Evolutionary conservation across 2,797 vertebrate species (phyloP), one percentile per base, ranked within the genome.

Genomic region (Brotula barbata): DNA sequence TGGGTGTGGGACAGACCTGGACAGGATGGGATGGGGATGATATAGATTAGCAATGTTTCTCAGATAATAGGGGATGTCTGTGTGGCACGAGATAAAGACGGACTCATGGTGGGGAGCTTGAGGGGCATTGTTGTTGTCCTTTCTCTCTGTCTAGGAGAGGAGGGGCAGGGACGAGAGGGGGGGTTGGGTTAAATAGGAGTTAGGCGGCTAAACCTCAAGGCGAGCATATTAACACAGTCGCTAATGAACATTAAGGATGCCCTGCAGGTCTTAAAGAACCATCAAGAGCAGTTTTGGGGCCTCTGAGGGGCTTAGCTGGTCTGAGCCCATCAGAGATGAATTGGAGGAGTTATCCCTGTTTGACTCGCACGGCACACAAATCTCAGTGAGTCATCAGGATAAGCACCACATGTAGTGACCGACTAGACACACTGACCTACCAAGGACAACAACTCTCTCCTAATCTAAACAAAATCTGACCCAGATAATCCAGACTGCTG

Each of bases 311-410:
- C 69, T 83, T 75, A 71, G 33, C 43, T 51, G 39, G 68, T 78
- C 62, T 85, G 85, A 85, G 84, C 85, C 78, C 68, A 58, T 78
- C 73, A 59, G 58, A 77, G 81, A 63, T 83, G 71, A 76, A 87
- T 82, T 82, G 57, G 43, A 69, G 52, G 61, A 52, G 69, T 81
- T 75, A 87, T 78, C 63, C 55, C 54, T 72, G 58, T 68, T 67
- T 56, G 57, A 43, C 41, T 17, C 16, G 7, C 36, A 37, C 36
- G 8, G 8, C 2, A 3, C 45, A 33, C 17, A 10, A 34, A 54
- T 43, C 58, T 15, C 20, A 39, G 16, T 17, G 16, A 40, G 48
- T n/a, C 34, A 42, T 51, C 28, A 54, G 39, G 28, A 66, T 39
- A 52, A 44, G 42, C 58, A 14, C 11, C 52, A 12, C 53, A 46